These are phyloP conservation scores for Saccostrea glomerata DNA, from an alignment of 1,140 invertebrate genomes.

Conservation along the genomic window DNA sequence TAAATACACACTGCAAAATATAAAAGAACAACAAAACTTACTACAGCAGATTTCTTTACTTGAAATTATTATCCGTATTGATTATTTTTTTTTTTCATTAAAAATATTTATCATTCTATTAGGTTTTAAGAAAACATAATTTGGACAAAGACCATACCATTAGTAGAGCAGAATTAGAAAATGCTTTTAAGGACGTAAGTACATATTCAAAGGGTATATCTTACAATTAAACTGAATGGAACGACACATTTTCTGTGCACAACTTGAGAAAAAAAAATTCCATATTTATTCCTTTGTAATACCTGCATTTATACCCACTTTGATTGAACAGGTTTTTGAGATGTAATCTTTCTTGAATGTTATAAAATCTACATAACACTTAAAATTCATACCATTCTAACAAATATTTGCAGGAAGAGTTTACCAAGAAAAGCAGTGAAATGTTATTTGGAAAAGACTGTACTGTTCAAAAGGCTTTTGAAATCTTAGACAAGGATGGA, in stretches of 20 bases:
- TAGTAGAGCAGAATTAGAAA: slow-evolving; percentile 62
- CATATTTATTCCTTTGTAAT: too few species aligned
- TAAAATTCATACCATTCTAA: too few species aligned
- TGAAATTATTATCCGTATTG: background rate
- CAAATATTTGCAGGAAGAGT: slow-evolving; percentile 45
- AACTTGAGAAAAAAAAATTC: too few species aligned
- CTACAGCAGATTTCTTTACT: background rate
- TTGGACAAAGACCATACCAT: slow-evolving; percentile 68
- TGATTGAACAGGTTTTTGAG: too few species aligned
- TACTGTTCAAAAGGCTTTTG: slow-evolving; percentile 62
- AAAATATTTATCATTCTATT: background rate
- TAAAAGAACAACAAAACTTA: too few species aligned
- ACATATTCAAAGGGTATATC: background rate
- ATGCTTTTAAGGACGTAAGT: slow-evolving; percentile 70
- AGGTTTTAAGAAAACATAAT: slow-evolving; percentile 72
- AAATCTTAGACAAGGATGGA: slow-evolving; percentile 66
- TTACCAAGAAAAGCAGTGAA: slow-evolving; percentile 50
- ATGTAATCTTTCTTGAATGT: too few species aligned
- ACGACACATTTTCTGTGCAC: too few species aligned
- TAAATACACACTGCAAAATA: too few species aligned
- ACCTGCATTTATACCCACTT: too few species aligned
- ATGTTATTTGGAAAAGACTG: slow-evolving; percentile 69
- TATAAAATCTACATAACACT: too few species aligned
- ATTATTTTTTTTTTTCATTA: background rate
- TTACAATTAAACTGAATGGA: too few species aligned